A percentile compares a stretch with the other conserved stretches of the same genome.
Evolutionary conservation across 2,797 vertebrate species (phyloP).

Genomic region (Schizothorax lantsangensis): DNA sequence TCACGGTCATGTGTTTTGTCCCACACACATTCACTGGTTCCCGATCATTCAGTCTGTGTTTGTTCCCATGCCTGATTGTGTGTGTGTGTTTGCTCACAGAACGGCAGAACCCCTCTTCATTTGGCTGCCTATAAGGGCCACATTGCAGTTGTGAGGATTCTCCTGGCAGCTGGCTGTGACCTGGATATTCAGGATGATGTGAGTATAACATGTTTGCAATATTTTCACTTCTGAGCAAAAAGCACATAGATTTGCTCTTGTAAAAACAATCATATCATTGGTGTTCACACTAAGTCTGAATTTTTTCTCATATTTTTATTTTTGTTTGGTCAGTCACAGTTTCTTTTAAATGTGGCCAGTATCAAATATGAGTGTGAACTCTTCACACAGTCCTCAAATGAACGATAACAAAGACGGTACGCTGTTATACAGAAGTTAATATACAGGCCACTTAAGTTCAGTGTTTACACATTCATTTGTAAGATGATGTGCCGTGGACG

Average conservation of each 20-base stretch:
- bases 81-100: conserved; percentile 73
- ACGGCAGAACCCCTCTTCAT: conserved; percentile 93
- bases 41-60: not conserved
- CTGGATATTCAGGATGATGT: conserved; percentile 96
- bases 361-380: not conserved
- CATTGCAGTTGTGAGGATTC: conserved; percentile 88
- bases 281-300: too few species aligned
- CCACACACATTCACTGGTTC: not conserved
- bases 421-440: not conserved
- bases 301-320: not conserved
- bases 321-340: not conserved
- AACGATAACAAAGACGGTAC: not conserved
- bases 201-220: conserved; percentile 73
- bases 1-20: not conserved
- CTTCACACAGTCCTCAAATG: not conserved
- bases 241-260: not conserved
- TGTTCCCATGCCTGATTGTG: not conserved
- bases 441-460: not conserved
- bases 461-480: not conserved
- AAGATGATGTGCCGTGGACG: not conserved
- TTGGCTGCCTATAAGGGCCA: conserved; percentile 95
- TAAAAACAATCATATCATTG: not conserved
- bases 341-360: not conserved
- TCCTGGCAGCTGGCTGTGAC: conserved; percentile 94
- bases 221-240: not conserved